Evolutionary conservation across 2,888 invertebrate genomes (phyloP), one percentile per base, ranked within the genome.

Genomic region (Phania funesta): DNA sequence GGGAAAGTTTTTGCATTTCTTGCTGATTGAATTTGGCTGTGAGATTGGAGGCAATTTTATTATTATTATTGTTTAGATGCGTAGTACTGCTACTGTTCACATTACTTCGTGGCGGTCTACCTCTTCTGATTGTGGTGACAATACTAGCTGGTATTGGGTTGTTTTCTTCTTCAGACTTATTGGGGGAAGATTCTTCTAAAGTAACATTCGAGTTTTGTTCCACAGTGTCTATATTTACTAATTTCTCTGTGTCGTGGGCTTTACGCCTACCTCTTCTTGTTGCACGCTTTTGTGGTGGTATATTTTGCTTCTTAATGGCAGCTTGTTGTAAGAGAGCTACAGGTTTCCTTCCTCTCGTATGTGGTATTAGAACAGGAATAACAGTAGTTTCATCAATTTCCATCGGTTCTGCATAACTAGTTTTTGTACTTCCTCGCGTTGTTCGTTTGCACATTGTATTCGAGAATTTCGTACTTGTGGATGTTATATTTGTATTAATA

Each of bases 1-100:
- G 32, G 6, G 74, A 58, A 16, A 46, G 44, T 46, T 82, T 82
- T 20, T 60, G 74, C 8, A 16, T 73, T 54, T 74, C 82, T 56
- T 82, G 62, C 16, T 70, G 82, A 65, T 82, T 78, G 11, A 88
- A 87, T 29, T 88, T 89, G 24, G 88, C 88, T 8, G 89, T 87
- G 26, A 89, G 74, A 84, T 76, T 88, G n/a, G 88, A 87, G 0
- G 88, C 89, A 35, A 89, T 89, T 79, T 88, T 89, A 60, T 88
- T 89, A 68, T 80, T 86, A 79, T 86, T 73, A 56, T 88, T 89
- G 70, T 90, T 90, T 83, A 87, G 87, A 64, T 84, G 71, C 58
- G 78, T 46, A 11, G 24, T 24, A 24, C 22, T 64, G 11, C 20
- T 83, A 29, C 24, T 84, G 48, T 86, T 86, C 48, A 85, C 79